Percentiles rank a stretch among this genome's conserved stretches.
Conservation (phyloP, 2,113 vertebrate genomes). For the Tachysurus fulvidraco region DNA sequence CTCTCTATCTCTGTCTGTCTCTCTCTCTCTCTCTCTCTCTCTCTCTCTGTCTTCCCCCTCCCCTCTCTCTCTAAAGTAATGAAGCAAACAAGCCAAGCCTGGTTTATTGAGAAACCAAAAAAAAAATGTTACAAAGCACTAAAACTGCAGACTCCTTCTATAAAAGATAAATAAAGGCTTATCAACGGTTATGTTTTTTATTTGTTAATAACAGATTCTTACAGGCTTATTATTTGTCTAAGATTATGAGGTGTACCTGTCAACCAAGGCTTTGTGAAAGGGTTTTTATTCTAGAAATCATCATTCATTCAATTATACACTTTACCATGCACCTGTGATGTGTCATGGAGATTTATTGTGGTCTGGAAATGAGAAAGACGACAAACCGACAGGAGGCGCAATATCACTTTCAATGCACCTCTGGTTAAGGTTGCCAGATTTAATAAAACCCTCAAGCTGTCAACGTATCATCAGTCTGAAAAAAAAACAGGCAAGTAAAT, state of each 20-base stretch:
- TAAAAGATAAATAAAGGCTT: neutral
- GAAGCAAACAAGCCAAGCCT: too few relatives aligned
- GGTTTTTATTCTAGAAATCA: too few relatives aligned
- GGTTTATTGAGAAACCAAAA: too few relatives aligned
- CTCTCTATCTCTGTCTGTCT: too few relatives aligned
- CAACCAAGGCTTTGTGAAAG: neutral
- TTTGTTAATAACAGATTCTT: neutral
- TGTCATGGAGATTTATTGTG: neutral
- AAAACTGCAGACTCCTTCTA: neutral
- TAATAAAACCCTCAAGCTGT: neutral
- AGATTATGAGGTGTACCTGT: neutral
- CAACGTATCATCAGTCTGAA: neutral
- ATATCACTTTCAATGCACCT: slow-evolving; percentile 30
- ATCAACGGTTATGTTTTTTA: neutral
- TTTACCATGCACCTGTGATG: neutral
- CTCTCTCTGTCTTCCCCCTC: too few relatives aligned
- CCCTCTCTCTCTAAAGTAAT: too few relatives aligned
- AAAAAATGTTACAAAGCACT: neutral
- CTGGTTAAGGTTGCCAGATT: slow-evolving; percentile 25
- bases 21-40: too few relatives aligned
- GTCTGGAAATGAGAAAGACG: slow-evolving; percentile 18
- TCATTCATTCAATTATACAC: neutral
- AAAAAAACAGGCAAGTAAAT: too few relatives aligned
- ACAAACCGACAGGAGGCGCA: slow-evolving; percentile 48
- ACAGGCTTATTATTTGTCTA: too few relatives aligned